A percentile compares a stretch with the other conserved stretches of the same genome.
Evolutionary conservation across 1,140 invertebrate genomes (phyloP).

Genomic region (Hyles vespertilio): DNA sequence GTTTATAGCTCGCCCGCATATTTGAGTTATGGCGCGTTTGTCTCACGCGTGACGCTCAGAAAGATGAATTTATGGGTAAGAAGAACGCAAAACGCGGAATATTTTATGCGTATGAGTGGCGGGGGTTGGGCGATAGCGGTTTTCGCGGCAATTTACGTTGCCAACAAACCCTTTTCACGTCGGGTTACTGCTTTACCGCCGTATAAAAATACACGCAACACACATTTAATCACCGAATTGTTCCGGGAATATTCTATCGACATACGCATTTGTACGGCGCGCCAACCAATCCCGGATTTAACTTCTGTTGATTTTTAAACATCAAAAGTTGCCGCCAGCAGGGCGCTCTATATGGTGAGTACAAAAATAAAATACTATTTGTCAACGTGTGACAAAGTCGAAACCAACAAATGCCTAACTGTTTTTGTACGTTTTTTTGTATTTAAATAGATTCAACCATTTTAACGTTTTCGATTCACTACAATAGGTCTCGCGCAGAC

Average conservation of each 20-base stretch:
- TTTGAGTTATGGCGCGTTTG: slow-evolving; percentile 57
- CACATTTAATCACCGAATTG: too few species aligned
- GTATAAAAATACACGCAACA: too few species aligned
- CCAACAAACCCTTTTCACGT: not conserved
- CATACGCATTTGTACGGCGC: too few species aligned
- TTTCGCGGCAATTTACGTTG: slow-evolving; percentile 14
- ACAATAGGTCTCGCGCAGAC: not conserved
- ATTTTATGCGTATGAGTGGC: slow-evolving; percentile 27
- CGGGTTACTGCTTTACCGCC: not conserved
- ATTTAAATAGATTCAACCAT: too few species aligned
- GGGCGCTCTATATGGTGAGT: too few species aligned
- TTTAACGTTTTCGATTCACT: too few species aligned
- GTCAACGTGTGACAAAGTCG: slow-evolving; percentile 3
- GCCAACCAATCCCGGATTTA: too few species aligned
- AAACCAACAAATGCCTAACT: slow-evolving; percentile 6
- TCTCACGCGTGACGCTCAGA: slow-evolving; percentile 35
- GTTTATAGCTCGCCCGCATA: slow-evolving; percentile 34
- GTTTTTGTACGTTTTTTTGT: too few species aligned
- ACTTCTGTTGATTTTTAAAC: too few species aligned
- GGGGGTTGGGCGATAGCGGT: slow-evolving; percentile 12
- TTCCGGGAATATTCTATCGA: too few species aligned
- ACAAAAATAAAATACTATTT: too few species aligned
- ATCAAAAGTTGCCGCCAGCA: too few species aligned
- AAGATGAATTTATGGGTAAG: slow-evolving; percentile 38
- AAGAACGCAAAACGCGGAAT: slow-evolving; percentile 24